Conservation (phyloP, 2,113 vertebrate species). For the Misgurnus anguillicaudatus region DNA sequence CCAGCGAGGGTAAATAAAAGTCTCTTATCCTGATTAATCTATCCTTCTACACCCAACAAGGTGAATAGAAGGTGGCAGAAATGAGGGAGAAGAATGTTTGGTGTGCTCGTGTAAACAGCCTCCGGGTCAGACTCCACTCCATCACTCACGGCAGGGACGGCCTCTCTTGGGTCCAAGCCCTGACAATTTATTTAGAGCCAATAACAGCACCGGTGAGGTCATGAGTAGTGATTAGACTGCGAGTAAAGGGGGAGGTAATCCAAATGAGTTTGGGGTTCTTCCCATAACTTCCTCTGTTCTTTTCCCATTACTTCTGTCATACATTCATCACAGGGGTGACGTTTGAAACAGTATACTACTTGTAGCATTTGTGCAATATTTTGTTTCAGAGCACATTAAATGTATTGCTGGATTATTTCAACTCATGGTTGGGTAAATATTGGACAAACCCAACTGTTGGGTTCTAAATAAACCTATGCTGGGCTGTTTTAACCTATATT, state of each 20-base stretch:
- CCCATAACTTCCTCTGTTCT: conserved; percentile 21
- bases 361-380: not conserved
- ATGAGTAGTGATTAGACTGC: conserved; percentile 36
- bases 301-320: not conserved
- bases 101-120: conserved; percentile 59
- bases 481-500: too few species aligned
- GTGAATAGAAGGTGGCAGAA: conserved; percentile 68
- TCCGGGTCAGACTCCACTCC: conserved; percentile 42
- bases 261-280: not conserved
- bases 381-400: not conserved
- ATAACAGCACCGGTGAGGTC: conserved; percentile 35
- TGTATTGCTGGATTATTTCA: too few species aligned
- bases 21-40: conserved; percentile 67
- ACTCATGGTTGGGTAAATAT: too few species aligned
- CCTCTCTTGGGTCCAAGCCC: conserved; percentile 2
- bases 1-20: conserved; percentile 55
- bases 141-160: conserved; percentile 45
- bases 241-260: not conserved
- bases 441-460: too few species aligned
- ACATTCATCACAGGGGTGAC: not conserved
- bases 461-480: too few species aligned
- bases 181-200: conserved; percentile 52
- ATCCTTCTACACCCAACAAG: conserved; percentile 55
- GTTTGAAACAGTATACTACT: not conserved
- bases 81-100: conserved; percentile 61